Percentiles rank a stretch among this genome's conserved stretches.
These are phyloP conservation scores for Drosophila pruinosa DNA, from an alignment of 1,140 invertebrate genomes.

Conservation along the genomic window DNA sequence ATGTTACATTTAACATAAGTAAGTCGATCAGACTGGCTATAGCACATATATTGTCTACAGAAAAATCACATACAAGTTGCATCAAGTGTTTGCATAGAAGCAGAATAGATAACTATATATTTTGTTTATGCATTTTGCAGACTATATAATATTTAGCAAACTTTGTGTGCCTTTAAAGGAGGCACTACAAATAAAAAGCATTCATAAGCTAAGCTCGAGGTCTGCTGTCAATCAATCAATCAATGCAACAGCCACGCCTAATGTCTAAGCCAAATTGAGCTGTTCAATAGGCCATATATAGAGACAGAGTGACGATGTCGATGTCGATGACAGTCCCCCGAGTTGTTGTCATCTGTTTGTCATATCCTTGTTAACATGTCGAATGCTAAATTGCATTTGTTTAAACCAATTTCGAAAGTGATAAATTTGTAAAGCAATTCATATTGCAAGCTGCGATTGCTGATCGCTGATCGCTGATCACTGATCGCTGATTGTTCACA, in stretches of 20 bases:
- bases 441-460: conserved; percentile 15
- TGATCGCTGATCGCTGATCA: not conserved
- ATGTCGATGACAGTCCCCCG: conserved; percentile 54
- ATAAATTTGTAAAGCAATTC: conserved; percentile 73
- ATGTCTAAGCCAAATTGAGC: conserved; percentile 53
- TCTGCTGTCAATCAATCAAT: conserved; percentile 59
- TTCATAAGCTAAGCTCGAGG: conserved; percentile 10
- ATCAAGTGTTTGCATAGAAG: too few relatives aligned
- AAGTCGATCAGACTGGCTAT: too few relatives aligned
- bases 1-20: too few relatives aligned
- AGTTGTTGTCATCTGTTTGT: conserved; percentile 45
- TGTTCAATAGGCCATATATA: conserved; percentile 37
- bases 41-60: too few relatives aligned
- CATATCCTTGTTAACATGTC: conserved; percentile 60
- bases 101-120: not conserved
- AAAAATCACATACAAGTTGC: too few relatives aligned
- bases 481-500: conserved; percentile 10
- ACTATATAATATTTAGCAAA: not conserved
- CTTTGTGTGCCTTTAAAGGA: not conserved
- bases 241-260: conserved; percentile 21
- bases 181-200: not conserved
- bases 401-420: conserved; percentile 59
- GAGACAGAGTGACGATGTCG: not conserved
- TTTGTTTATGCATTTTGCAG: not conserved
- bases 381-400: conserved; percentile 27